A percentile compares a stretch with the other conserved stretches of the same genome.
These are phyloP conservation scores for Eupeodes luniger DNA, from an alignment of 2,888 invertebrate genomes.

Conservation along the genomic window DNA sequence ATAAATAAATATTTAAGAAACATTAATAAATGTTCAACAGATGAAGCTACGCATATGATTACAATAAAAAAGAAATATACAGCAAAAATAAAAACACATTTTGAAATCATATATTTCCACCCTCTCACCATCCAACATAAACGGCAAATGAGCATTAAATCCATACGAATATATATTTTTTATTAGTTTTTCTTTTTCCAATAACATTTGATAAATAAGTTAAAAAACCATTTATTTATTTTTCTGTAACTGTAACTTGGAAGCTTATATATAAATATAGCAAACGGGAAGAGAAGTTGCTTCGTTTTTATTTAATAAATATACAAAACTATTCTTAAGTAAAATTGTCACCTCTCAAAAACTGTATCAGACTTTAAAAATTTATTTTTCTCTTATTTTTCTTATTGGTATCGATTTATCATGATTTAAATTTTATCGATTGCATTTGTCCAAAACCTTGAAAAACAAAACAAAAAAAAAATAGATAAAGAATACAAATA, in stretches of 20 bases:
- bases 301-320: not conserved
- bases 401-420: not conserved
- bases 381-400: no score
- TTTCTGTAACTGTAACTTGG: slow-evolving; percentile 13
- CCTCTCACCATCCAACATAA: slow-evolving; percentile 29
- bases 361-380: slow-evolving; percentile 3
- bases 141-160: slow-evolving; percentile 3
- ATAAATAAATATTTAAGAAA: slow-evolving; percentile 51
- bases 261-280: not conserved
- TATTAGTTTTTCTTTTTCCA: not conserved
- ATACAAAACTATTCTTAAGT: slow-evolving; percentile 6
- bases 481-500: not conserved
- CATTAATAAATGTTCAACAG: slow-evolving; percentile 23
- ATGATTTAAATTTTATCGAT: slow-evolving; percentile 10
- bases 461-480: slow-evolving; percentile 1
- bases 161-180: slow-evolving; percentile 3
- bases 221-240: slow-evolving; percentile 20
- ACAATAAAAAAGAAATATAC: slow-evolving; percentile 8
- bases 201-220: slow-evolving; percentile 14
- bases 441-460: slow-evolving; percentile 24
- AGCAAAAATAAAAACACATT: slow-evolving; percentile 46
- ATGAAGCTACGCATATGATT: slow-evolving; percentile 13
- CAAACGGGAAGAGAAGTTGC: slow-evolving; percentile 2
- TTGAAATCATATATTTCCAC: slow-evolving; percentile 47
- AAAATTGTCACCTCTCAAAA: not conserved